Percentiles rank a stretch among this genome's conserved stretches.
Conservation (phyloP, 2,888 invertebrate species). For the Mayetiola destructor region DNA sequence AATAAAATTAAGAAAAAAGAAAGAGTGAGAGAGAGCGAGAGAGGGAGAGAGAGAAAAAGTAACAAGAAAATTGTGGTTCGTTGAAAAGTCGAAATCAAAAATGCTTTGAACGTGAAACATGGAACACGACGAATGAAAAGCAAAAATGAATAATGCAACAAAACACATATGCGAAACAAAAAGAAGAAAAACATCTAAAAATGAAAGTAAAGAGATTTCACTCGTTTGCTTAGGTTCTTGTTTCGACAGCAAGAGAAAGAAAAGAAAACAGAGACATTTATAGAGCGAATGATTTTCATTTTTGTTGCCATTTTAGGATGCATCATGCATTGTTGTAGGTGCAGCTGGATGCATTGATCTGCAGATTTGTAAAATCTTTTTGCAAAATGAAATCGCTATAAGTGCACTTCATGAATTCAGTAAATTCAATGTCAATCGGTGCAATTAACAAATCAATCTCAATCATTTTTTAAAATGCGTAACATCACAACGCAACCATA, state of each 20-base stretch:
- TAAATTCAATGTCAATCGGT: too few relatives aligned
- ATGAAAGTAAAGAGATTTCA: slow-evolving; percentile 6
- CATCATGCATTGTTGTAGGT: background rate
- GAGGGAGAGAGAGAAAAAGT: background rate
- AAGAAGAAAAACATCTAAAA: background rate
- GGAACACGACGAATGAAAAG: too few relatives aligned
- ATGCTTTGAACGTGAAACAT: too few relatives aligned
- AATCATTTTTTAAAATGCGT: too few relatives aligned
- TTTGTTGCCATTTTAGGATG: background rate
- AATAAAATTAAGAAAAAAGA: too few relatives aligned
- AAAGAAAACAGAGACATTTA: slow-evolving; percentile 8
- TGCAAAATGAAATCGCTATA: background rate
- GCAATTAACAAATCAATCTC: too few relatives aligned
- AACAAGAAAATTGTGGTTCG: background rate
- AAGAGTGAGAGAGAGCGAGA: background rate
- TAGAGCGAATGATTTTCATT: slow-evolving; percentile 7
- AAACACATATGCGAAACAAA: too few relatives aligned
- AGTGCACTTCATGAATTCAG: background rate
- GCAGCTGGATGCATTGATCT: background rate
- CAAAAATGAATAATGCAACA: too few relatives aligned
- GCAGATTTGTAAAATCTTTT: background rate
- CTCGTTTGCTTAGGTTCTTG: background rate
- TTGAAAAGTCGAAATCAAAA: too few relatives aligned
- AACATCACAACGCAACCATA: too few relatives aligned
- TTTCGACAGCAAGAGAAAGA: too few relatives aligned